Evolutionary conservation across 2,113 vertebrate genomes (phyloP), one percentile per base, ranked within the genome.

Genomic region (Chitala chitala): DNA sequence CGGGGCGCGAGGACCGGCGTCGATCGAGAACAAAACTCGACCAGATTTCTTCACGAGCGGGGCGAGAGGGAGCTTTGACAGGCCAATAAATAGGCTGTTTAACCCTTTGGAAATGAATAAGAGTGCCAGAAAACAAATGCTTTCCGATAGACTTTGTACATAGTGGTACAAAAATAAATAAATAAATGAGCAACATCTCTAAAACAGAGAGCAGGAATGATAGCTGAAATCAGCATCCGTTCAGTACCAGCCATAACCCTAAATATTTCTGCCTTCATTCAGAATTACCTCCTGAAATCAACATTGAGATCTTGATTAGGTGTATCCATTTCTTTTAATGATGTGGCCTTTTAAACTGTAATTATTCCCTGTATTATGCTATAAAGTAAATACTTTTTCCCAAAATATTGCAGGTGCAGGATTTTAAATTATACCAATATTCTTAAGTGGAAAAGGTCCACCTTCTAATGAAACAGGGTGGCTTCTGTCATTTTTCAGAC

Each of bases 31-130:
- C 94, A 95, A 95, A 94, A 96, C 94, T 91, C 87, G 83, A 88
- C 82, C 90, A 92, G 92, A 92, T 93, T 95, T 93, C 94, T 93
- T 90, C 86, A 77, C 75, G 83, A 90, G 90, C 87, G 79, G 84
- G 92, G 90, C 90, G 91, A 89, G n/a, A n/a, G 87, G 84, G 92
- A 88, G 94, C 92, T 92, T 92, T 95, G 95, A 97, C 95, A 96
- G 94, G 92, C 91, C 86, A 83, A 88, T 96, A 96, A 98, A 98
- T 95, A 94, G 95, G 94, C 94, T 97, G 96, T 96, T 98, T 98
- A 98, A 98, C 94, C 94, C 94, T 96, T 98, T 95, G 94, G 94
- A 95, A 94, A 87, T 93, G 93, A 94, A 97, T 92, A 89, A 94
- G 92, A 91, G 89, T 86, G 86, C 86, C 66, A 79, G 86, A 95